phyloP scores from a whole-genome alignment of 1,140 invertebrate genomes.

The Trissolcus basalis region DNA sequence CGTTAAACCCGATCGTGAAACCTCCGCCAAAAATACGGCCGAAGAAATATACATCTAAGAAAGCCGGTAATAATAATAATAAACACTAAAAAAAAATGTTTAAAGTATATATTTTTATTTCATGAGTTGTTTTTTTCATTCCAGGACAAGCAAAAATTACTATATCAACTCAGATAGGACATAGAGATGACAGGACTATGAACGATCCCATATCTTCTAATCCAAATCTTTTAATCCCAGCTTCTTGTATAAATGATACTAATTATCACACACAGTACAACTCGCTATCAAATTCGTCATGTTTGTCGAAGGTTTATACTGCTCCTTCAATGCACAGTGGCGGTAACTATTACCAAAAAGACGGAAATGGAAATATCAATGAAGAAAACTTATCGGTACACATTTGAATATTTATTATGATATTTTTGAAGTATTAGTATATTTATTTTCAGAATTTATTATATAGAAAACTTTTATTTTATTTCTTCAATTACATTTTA shows the following conservation, averaged over 20 bases:
- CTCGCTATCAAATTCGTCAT: slow-evolving; percentile 10
- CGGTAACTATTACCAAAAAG: slow-evolving; percentile 8
- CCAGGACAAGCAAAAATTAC: too few relatives aligned
- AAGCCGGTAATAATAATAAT: too few relatives aligned
- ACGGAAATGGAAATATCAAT: neutral
- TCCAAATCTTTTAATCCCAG: neutral
- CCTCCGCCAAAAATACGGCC: too few relatives aligned
- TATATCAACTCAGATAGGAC: too few relatives aligned
- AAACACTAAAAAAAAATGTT: too few relatives aligned
- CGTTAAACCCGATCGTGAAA: too few relatives aligned
- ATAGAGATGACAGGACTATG: neutral
- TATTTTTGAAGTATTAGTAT: too few relatives aligned
- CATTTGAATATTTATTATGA: neutral
- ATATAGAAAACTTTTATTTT: too few relatives aligned
- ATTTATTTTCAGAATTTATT: too few relatives aligned
- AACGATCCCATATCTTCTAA: neutral
- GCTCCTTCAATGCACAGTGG: neutral
- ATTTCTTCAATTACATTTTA: too few relatives aligned
- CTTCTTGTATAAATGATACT: neutral
- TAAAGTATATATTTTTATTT: too few relatives aligned
- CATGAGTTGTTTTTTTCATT: too few relatives aligned
- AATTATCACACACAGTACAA: neutral
- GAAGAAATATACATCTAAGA: neutral
- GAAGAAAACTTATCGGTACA: neutral
- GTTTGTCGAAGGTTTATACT: slow-evolving; percentile 16